Base-by-base conservation (phyloP, 2,888 invertebrate genomes). In the Onchidella celtica region DNA sequence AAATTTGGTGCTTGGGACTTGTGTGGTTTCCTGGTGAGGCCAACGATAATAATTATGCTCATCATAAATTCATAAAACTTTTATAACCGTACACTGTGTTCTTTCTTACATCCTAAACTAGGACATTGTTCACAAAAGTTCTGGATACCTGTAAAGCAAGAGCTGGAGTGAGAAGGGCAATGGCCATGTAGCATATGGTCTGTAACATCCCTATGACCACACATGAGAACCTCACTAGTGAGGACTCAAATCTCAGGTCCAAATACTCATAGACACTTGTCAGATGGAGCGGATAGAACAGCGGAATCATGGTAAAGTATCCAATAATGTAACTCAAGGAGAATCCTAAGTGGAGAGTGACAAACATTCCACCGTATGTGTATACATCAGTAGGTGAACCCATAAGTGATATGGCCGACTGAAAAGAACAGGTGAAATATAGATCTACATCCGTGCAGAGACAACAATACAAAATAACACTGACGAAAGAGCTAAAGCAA, bases 251-350 rank as follows among this genome's bases (percentile, higher is more conserved):
- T 34, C 89, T 79, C 24, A 86, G 66, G 40, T 85, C 84, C 2
- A 88, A 81, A 70, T 89, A 89, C 87, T 89, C 88, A 68, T 88
- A 88, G 1, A 87, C 70, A 69, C 89, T 89, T 36, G 87, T 88
- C 21, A 89, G 73, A 27, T 82, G 84, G 36, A 89, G 81, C 0
- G 88, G 88, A 70, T 88, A 86, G 3, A 88, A 27, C 40, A 89
- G 79, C 2, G 88, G 89, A 0, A 87, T 83, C 4, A 87, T 81
- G 2, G 86, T 82, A 47, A 81, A 81, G 0, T 66, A 77, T 24
- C 86, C 86, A 11, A 86, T 27, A 0, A 85, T 17, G 55, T 85
- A 85, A 1, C 85, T 34, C 1, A 86, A 21, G 9, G 70, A 34
- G 0, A 87, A 72, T 2, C 85, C 87, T 1, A 86, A 1, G 36